Evolutionary conservation across 2,888 invertebrate genomes (phyloP).

Genomic region (Drosophila robusta): DNA sequence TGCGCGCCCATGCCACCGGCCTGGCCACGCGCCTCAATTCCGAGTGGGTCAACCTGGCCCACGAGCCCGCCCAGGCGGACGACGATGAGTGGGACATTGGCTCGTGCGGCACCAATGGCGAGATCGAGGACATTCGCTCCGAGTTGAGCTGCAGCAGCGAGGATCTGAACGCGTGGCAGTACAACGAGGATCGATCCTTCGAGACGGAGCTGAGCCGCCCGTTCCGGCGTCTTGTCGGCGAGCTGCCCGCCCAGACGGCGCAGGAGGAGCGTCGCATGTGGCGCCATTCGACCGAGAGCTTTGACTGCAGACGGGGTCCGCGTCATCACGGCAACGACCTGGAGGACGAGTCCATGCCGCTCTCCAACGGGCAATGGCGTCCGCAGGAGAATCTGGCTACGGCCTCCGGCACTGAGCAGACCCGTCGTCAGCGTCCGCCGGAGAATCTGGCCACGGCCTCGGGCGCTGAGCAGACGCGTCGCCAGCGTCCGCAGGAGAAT

Average conservation of each 20-base stretch:
- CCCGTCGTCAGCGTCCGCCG: background rate
- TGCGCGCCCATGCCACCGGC: conserved; percentile 1
- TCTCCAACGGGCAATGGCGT: background rate
- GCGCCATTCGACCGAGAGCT: background rate
- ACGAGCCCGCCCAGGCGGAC: background rate
- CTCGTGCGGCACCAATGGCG: conserved; percentile 4
- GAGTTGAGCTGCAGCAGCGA: conserved; percentile 2
- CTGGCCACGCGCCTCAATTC: background rate
- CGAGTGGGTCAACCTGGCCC: conserved; percentile 6
- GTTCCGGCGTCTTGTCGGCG: conserved; percentile 23
- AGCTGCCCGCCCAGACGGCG: conserved; percentile 22
- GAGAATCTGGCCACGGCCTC: background rate
- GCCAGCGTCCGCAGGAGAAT: background rate
- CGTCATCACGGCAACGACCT: background rate
- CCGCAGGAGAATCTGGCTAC: background rate
- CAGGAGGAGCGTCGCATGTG: conserved; percentile 20
- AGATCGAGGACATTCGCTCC: conserved; percentile 11
- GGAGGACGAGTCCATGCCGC: background rate
- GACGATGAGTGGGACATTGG: conserved; percentile 12
- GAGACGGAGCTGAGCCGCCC: conserved; percentile 33
- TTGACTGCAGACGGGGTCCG: background rate
- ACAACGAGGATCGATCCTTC: conserved; percentile 21
- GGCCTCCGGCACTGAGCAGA: background rate
- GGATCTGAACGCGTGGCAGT: conserved; percentile 23
- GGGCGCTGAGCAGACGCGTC: background rate